phyloP scores from a whole-genome alignment of 2,888 invertebrate species.

The Dasypolia templi region DNA sequence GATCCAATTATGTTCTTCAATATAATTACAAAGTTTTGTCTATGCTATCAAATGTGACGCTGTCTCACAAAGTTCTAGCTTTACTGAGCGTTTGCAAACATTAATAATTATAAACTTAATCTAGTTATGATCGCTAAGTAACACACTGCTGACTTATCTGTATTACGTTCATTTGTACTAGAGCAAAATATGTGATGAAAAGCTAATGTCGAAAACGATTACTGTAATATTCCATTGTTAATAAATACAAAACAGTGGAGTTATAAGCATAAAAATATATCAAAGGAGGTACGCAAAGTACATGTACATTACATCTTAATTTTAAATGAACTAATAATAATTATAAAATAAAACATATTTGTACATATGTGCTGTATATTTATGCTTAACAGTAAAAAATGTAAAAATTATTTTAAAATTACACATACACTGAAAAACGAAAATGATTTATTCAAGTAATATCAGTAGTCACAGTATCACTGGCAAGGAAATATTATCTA shows the following conservation, averaged over 20 bases:
- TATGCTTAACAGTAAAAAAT: constrained; percentile 47
- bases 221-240: constrained; percentile 35
- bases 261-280: constrained; percentile 26
- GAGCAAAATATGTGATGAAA: constrained; percentile 50
- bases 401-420: constrained; percentile 54
- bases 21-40: constrained; percentile 17
- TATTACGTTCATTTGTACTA: constrained; percentile 61
- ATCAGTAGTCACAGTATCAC: constrained; percentile 76
- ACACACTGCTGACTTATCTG: constrained; percentile 38
- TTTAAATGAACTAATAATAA: constrained; percentile 20
- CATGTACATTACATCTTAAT: constrained; percentile 17
- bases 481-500: constrained; percentile 76
- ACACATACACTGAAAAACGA: constrained; percentile 51
- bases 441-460: constrained; percentile 48
- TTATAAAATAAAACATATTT: constrained; percentile 30
- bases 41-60: background rate
- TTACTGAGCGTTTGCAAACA: constrained; percentile 3
- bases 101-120: constrained; percentile 29
- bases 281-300: constrained; percentile 22
- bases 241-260: constrained; percentile 26
- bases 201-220: constrained; percentile 18
- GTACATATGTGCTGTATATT: constrained; percentile 59
- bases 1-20: constrained; percentile 12
- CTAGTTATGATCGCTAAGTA: constrained; percentile 39
- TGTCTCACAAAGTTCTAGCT: constrained; percentile 10